A percentile compares a stretch with the other conserved stretches of the same genome.
These are phyloP conservation scores for Teleopsis dalmanni DNA, from an alignment of 1,140 invertebrate genomes.

Conservation along the genomic window DNA sequence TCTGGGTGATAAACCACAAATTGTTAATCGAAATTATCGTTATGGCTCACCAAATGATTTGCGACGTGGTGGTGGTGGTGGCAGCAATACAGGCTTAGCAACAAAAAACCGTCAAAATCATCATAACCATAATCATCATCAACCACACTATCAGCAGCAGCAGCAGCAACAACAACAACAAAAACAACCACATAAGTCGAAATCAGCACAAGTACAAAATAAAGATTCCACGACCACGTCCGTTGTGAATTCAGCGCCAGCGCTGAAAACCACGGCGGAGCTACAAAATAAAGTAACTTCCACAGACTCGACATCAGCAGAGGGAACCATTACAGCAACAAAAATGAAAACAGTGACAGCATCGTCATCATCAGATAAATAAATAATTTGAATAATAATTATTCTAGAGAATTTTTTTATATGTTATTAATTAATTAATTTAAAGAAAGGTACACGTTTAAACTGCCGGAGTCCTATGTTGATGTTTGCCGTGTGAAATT, in stretches of 20 bases:
- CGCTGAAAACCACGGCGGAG: too few relatives aligned
- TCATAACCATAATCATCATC: constrained; percentile 2
- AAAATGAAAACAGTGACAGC: too few relatives aligned
- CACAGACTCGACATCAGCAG: too few relatives aligned
- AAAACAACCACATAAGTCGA: constrained; percentile 12
- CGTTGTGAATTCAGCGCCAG: too few relatives aligned
- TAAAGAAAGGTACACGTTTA: too few relatives aligned
- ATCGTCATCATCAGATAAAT: too few relatives aligned
- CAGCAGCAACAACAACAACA: constrained; percentile 8
- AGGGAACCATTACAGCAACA: too few relatives aligned
- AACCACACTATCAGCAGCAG: constrained; percentile 7
- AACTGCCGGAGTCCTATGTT: too few relatives aligned
- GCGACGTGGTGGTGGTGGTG: constrained; percentile 21
- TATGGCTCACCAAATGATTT: constrained; percentile 25
- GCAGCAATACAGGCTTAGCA: constrained; percentile 28
- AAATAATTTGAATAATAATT: too few relatives aligned
- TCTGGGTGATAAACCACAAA: constrained; percentile 38
- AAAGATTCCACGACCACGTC: constrained; percentile 16
- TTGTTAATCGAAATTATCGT: constrained; percentile 24
- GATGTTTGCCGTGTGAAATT: too few relatives aligned
- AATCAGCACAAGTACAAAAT: constrained; percentile 15
- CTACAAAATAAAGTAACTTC: constrained; percentile 23
- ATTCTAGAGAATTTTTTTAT: too few relatives aligned
- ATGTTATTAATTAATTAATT: too few relatives aligned
- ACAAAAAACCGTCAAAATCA: constrained; percentile 13